These are phyloP conservation scores for Pygoscelis adeliae DNA, from an alignment of 2,113 vertebrate species.

Conservation along the genomic window DNA sequence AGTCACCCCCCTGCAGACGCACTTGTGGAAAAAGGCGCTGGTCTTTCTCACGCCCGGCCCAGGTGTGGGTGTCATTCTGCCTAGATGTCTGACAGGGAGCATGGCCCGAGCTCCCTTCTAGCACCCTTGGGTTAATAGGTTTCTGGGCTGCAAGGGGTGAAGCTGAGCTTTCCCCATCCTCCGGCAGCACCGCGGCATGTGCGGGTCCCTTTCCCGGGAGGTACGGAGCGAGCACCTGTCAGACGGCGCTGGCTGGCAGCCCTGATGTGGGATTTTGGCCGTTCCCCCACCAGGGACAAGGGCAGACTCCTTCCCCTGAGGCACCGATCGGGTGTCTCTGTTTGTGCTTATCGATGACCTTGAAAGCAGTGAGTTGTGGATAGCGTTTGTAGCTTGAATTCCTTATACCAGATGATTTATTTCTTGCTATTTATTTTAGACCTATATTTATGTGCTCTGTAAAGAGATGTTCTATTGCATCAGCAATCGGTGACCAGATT, in stretches of 20 bases:
- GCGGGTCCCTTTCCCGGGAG: background rate
- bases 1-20: background rate
- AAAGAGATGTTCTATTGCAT: background rate
- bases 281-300: background rate
- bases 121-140: rapidly evolving
- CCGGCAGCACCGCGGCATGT: rapidly evolving
- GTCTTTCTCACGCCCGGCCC: rapidly evolving
- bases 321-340: background rate
- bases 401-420: background rate
- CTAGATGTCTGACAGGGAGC: rapidly evolving
- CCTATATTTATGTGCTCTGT: background rate
- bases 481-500: background rate
- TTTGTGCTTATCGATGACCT: background rate
- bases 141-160: background rate
- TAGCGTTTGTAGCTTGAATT: background rate
- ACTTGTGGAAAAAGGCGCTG: background rate
- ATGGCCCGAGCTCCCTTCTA: background rate
- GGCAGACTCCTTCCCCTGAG: background rate
- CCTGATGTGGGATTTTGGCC: background rate
- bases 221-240: rapidly evolving
- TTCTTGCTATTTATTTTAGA: background rate
- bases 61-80: rapidly evolving
- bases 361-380: background rate
- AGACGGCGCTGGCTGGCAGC: background rate
- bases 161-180: background rate